A percentile compares a stretch with the other conserved stretches of the same genome.
phyloP scores from a whole-genome alignment of 2,797 vertebrate species.

The Lophotriccus pileatus region DNA sequence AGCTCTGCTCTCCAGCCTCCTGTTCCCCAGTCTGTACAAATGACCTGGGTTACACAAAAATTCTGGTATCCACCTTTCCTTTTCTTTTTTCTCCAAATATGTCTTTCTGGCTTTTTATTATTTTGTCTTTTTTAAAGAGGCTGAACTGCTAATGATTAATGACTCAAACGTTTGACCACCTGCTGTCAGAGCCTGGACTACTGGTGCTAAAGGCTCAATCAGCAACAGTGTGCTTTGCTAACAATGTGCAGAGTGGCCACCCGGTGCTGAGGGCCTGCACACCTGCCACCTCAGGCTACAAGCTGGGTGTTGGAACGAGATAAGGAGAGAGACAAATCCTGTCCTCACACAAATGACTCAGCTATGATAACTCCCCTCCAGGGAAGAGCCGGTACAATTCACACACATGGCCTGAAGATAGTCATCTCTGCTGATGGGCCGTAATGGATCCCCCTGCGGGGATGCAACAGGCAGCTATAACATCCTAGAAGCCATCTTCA shows the following conservation, averaged over 20 bases:
- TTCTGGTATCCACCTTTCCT: background rate
- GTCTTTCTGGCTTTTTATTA: background rate
- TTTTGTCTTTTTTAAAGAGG: background rate
- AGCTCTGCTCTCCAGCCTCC: background rate
- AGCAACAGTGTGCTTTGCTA: background rate
- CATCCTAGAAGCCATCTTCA: background rate
- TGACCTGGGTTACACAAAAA: background rate
- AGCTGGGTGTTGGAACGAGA: background rate
- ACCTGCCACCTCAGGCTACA: background rate
- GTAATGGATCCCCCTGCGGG: background rate
- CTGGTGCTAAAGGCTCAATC: background rate
- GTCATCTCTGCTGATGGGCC: background rate
- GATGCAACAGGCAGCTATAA: background rate
- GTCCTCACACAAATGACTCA: background rate
- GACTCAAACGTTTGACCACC: background rate
- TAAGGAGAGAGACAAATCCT: background rate
- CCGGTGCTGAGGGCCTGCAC: background rate
- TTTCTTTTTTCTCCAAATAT: background rate
- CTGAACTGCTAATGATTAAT: background rate
- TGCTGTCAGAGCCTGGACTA: background rate
- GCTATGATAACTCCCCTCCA: background rate
- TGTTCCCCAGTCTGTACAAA: background rate
- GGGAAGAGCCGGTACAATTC: background rate
- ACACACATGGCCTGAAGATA: background rate
- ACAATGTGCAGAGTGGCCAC: background rate